These are phyloP conservation scores for Cliona cf. orientalis DNA, from an alignment of 37 sponge, comb jelly and placozoan genomes.

Conservation along the genomic window DNA sequence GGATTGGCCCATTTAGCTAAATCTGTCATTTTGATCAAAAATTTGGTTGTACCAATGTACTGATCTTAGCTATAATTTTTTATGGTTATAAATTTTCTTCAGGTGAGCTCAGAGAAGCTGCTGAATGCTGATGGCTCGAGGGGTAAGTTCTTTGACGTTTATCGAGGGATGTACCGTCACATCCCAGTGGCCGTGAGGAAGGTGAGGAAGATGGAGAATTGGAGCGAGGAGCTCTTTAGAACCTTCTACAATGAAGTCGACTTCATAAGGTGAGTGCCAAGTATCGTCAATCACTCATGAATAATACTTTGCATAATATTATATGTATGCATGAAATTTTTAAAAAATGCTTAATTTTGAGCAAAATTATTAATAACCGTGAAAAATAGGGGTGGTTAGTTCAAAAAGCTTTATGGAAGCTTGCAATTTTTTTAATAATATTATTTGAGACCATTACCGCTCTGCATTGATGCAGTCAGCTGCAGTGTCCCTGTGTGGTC, in stretches of 20 bases:
- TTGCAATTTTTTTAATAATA: neutral
- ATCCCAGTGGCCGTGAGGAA: slow-evolving; percentile 35
- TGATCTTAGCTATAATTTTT: neutral
- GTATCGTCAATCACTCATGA: neutral
- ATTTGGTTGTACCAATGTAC: neutral
- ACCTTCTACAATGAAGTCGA: slow-evolving; percentile 43
- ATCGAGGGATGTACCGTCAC: slow-evolving; percentile 22
- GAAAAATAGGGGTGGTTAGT: neutral
- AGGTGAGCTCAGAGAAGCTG: too few species aligned
- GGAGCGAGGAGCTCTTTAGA: slow-evolving; percentile 11
- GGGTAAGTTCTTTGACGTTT: slow-evolving; percentile 37
- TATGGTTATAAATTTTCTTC: too few species aligned
- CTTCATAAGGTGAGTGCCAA: slow-evolving; percentile 30
- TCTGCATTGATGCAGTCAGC: slow-evolving; percentile 21
- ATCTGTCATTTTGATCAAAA: too few species aligned
- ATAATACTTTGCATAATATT: too few species aligned
- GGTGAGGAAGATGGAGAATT: slow-evolving; percentile 10
- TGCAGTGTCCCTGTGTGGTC: slow-evolving; percentile 67
- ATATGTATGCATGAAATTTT: too few species aligned
- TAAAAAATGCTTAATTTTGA: neutral
- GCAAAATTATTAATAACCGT: neutral
- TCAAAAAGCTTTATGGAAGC: neutral
- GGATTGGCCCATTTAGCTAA: too few species aligned
- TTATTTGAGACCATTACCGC: neutral
- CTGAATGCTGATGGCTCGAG: neutral